Evolutionary conservation across 2,888 invertebrate species (phyloP).

Genomic region (Trissoscelio sp.): DNA sequence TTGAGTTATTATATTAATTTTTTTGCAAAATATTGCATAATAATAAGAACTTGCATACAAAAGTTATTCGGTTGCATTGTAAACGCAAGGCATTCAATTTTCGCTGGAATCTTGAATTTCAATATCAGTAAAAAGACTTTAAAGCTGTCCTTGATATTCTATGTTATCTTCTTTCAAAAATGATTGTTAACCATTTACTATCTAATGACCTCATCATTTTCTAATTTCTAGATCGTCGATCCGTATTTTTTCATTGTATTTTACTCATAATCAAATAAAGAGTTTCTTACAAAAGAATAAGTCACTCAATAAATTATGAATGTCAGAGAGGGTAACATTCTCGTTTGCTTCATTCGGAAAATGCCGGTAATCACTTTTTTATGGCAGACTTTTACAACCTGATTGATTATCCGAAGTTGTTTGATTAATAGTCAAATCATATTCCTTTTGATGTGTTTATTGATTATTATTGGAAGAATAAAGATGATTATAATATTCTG

Average conservation of each 20-base stretch:
- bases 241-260: not conserved
- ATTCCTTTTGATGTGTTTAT: no score
- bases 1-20: no score
- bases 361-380: constrained; percentile 4
- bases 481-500: no score
- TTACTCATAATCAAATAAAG: not conserved
- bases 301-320: constrained; percentile 5
- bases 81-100: no score
- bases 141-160: no score
- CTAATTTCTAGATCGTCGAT: not conserved
- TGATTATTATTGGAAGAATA: no score
- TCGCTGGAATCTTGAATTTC: no score
- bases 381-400: not conserved
- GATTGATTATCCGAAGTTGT: not conserved
- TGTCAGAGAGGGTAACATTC: constrained; percentile 1
- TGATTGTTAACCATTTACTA: not conserved
- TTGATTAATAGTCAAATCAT: not conserved
- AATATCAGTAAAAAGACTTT: no score
- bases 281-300: constrained; percentile 11
- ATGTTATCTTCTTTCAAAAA: no score
- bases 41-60: no score
- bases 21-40: no score
- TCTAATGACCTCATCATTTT: constrained; percentile 3
- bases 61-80: no score
- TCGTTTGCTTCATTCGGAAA: constrained; percentile 1